Evolutionary conservation across 92 coral and sea anemone species (phyloP).

Genomic region (Galaxea fascicularis): DNA sequence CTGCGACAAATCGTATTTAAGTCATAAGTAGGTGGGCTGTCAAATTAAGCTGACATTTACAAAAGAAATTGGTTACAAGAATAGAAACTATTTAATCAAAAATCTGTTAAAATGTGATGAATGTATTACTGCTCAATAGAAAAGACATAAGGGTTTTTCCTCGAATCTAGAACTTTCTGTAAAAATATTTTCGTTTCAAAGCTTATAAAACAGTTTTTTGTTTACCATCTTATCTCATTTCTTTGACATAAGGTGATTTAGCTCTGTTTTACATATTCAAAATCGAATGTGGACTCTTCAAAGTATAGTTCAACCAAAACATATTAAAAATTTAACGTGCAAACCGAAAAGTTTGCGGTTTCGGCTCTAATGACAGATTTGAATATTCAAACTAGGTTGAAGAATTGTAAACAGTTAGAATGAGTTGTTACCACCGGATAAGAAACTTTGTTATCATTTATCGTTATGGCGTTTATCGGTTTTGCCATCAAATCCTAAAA

Average conservation of each 20-base stretch:
- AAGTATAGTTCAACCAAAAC: constrained; percentile 5
- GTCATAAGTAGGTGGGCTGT: neutral
- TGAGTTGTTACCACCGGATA: neutral
- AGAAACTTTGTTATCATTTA: neutral
- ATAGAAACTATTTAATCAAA: neutral
- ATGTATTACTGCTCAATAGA: neutral
- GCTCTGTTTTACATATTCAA: neutral
- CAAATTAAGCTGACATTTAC: neutral
- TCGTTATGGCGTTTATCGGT: neutral
- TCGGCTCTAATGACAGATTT: neutral
- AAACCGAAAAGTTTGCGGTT: neutral
- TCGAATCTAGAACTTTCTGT: neutral
- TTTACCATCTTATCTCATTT: neutral
- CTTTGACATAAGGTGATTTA: neutral
- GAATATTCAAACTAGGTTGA: neutral
- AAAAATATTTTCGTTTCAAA: neutral
- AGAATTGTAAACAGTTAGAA: neutral
- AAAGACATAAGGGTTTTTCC: neutral
- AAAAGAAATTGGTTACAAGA: neutral
- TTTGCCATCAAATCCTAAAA: neutral
- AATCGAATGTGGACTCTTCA: neutral
- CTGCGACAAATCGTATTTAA: neutral
- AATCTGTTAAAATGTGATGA: neutral
- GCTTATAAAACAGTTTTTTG: neutral
- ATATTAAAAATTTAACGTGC: constrained; percentile 28